Evolutionary conservation across 2,113 vertebrate species (phyloP), one percentile per base, ranked within the genome.

Genomic region (Brachyistius frenatus): DNA sequence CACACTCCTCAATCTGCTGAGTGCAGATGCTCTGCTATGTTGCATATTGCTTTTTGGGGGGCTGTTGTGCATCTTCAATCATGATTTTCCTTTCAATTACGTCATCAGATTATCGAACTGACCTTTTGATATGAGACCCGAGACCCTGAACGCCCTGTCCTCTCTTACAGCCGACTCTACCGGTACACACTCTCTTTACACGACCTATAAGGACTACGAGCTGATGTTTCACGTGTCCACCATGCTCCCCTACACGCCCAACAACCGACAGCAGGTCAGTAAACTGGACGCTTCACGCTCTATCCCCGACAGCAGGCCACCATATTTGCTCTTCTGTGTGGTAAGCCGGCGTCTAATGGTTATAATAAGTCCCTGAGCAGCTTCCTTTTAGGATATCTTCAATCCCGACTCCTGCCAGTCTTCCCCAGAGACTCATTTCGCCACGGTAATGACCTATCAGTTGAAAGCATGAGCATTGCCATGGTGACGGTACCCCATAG

Each of bases 141-240:
- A 77, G 50, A 55, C 32, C 31, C 37, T 74, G 8, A 81, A 37
- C 36, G 4, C 36, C n/a, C 30, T 75, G 11, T 71, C 16, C 33
- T 83, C 54, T 89, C 23, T 87, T 95, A 60, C 83, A 99, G 98
- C 96, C 4, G 98, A 99, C 87, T 99, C 98, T 73, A 99, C 98
- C 0, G 98, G 98, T 89, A 97, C 96, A 1, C 97, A 99, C 91
- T 99, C 98, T 39, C 96, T 99, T 52, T 99, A 99, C 86, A 99
- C 98, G 15, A 98, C 97, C 11, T 99, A 99, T 71, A 98, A 99
- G 87, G 98, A 99, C 92, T 99, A 98, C 10, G 98, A 99, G 82
- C 94, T 99, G 92, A 99, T 99, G 98, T 99, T 99, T 89, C 98
- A 99, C 3, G 98, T 99, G 61, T 99, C 97, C 56, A 98, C 98